Evolutionary conservation across 2,888 invertebrate genomes (phyloP).

Genomic region (Aphidoletes aphidimyza): DNA sequence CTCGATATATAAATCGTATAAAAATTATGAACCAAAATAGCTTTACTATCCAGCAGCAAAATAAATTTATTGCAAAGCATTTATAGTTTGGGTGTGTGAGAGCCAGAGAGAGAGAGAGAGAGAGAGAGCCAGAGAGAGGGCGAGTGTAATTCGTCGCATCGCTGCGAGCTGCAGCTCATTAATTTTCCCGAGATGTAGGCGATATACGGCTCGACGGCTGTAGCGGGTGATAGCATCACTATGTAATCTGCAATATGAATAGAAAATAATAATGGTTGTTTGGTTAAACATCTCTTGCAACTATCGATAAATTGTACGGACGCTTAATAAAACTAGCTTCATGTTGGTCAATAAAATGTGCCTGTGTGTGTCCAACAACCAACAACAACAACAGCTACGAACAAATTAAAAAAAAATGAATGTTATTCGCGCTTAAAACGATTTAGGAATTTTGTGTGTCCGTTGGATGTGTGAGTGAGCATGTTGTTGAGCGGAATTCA

Average conservation of each 20-base stretch:
- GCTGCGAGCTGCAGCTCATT: slow-evolving; percentile 2
- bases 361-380: too few species aligned
- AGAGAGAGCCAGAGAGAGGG: too few species aligned
- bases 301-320: neutral
- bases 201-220: neutral
- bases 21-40: neutral
- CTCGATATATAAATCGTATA: neutral
- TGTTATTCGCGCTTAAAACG: neutral
- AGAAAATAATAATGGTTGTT: slow-evolving; percentile 36
- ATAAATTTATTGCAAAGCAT: too few species aligned
- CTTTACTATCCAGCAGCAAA: too few species aligned
- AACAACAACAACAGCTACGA: too few species aligned
- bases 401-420: too few species aligned
- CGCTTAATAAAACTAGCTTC: neutral
- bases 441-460: too few species aligned
- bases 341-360: slow-evolving; percentile 17
- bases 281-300: slow-evolving; percentile 31
- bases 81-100: too few species aligned
- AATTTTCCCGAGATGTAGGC: slow-evolving; percentile 15
- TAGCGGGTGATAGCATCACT: slow-evolving; percentile 21
- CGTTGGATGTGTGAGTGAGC: too few species aligned
- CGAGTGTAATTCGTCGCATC: neutral
- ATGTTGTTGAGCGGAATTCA: neutral
- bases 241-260: slow-evolving; percentile 44
- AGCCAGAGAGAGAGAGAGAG: too few species aligned